Conservation (phyloP, 2,113 vertebrate species). For the Hydropotes inermis region DNA sequence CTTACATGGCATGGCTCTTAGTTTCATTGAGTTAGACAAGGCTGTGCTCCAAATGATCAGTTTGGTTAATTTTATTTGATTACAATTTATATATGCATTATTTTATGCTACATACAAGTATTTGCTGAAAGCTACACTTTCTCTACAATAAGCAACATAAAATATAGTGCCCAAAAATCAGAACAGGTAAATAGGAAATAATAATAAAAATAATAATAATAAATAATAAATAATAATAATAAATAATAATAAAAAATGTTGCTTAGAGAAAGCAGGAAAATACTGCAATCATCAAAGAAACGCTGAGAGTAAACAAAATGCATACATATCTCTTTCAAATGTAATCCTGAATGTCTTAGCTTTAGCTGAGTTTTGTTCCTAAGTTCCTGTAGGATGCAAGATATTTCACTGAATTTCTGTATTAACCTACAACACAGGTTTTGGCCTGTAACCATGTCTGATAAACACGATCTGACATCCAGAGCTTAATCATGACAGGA, state of each 20-base stretch:
- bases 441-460: constrained; percentile 45
- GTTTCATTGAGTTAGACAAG: neutral
- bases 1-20: neutral
- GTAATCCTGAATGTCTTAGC: neutral
- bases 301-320: neutral
- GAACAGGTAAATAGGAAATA: neutral
- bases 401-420: constrained; percentile 23
- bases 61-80: neutral
- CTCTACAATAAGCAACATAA: neutral
- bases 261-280: neutral
- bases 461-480: constrained; percentile 52
- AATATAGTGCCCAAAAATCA: neutral
- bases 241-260: neutral
- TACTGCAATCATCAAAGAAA: neutral
- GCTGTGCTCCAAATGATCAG: neutral
- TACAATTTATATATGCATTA: neutral
- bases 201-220: neutral
- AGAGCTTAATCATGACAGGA: constrained; percentile 30
- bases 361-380: neutral
- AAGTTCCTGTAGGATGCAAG: neutral
- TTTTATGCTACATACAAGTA: neutral
- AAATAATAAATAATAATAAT: neutral
- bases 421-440: constrained; percentile 25
- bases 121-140: neutral
- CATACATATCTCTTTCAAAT: neutral